Conservation (phyloP, 2,888 invertebrate genomes). For the Heliconius hortense region DNA sequence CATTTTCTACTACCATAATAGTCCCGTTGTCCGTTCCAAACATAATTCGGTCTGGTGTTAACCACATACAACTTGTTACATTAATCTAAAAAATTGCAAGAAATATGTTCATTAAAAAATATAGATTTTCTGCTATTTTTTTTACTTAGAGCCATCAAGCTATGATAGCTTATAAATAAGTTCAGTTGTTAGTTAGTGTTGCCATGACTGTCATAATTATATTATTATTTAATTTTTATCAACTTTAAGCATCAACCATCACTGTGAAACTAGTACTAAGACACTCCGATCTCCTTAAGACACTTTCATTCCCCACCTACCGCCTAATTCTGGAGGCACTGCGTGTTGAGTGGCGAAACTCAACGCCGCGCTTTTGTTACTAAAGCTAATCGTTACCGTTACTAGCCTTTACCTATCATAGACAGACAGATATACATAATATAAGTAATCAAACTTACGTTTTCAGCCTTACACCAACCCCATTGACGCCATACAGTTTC, state of each 20-base stretch:
- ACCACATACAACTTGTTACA: constrained; percentile 90
- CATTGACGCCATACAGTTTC: constrained; percentile 91
- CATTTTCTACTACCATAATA: constrained; percentile 91
- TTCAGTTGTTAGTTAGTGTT: background rate
- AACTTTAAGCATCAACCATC: no score
- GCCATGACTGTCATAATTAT: background rate
- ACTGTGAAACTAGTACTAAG: no score
- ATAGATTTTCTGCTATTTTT: background rate
- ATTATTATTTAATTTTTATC: no score
- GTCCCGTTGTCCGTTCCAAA: constrained; percentile 90
- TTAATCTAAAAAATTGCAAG: constrained; percentile 72
- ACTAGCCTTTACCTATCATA: background rate
- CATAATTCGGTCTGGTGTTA: constrained; percentile 91
- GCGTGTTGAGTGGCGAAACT: no score
- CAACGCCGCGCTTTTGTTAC: no score
- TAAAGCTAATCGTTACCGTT: no score
- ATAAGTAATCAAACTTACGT: constrained; percentile 55
- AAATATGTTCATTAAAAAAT: background rate
- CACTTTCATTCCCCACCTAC: no score
- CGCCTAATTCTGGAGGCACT: no score
- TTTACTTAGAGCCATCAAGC: background rate
- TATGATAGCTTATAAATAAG: accelerated
- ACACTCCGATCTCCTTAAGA: no score
- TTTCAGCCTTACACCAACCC: constrained; percentile 92
- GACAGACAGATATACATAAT: background rate